Evolutionary conservation across 1,140 invertebrate genomes (phyloP).

Genomic region (Aphelenchoides avenae): DNA sequence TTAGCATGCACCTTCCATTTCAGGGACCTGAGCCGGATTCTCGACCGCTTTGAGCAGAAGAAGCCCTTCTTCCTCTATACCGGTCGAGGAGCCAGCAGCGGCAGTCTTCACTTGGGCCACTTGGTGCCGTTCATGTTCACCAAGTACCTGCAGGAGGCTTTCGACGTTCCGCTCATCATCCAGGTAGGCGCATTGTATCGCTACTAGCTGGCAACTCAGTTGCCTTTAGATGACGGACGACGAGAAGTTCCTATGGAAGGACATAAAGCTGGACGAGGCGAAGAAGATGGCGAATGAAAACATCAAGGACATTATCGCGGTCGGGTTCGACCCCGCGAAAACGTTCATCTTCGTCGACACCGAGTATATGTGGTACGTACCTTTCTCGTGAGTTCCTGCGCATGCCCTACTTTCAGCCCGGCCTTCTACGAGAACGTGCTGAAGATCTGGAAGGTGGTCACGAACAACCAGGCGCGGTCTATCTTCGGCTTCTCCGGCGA

Average conservation of each 20-base stretch:
- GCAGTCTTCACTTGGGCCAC: slow-evolving; percentile 94
- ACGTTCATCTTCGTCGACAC: slow-evolving; percentile 96
- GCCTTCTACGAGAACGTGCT: slow-evolving; percentile 88
- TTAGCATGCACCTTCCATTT: slow-evolving; percentile 23
- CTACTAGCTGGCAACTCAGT: slow-evolving; percentile 4
- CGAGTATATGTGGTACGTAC: slow-evolving; percentile 79
- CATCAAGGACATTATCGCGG: slow-evolving; percentile 94
- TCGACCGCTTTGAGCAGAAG: slow-evolving; percentile 78
- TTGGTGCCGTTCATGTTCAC: slow-evolving; percentile 93
- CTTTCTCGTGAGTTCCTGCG: slow-evolving; percentile 32
- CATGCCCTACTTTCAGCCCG: slow-evolving; percentile 62
- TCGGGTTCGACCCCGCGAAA: slow-evolving; percentile 88
- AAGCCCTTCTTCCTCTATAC: slow-evolving; percentile 97
- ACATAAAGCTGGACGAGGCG: slow-evolving; percentile 82
- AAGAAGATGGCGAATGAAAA: slow-evolving; percentile 80
- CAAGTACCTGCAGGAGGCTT: slow-evolving; percentile 95
- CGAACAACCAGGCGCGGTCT: slow-evolving; percentile 82
- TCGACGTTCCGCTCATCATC: slow-evolving; percentile 80
- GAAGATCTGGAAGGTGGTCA: slow-evolving; percentile 83
- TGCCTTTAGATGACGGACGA: slow-evolving; percentile 85
- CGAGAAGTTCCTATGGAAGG: slow-evolving; percentile 96
- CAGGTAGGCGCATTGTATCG: slow-evolving; percentile 32
- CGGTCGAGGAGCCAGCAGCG: slow-evolving; percentile 88
- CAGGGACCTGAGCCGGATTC: slow-evolving; percentile 68
- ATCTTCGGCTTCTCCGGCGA: slow-evolving; percentile 96